Base-by-base conservation (phyloP, 1,140 invertebrate genomes). In the Micrasema minimum region DNA sequence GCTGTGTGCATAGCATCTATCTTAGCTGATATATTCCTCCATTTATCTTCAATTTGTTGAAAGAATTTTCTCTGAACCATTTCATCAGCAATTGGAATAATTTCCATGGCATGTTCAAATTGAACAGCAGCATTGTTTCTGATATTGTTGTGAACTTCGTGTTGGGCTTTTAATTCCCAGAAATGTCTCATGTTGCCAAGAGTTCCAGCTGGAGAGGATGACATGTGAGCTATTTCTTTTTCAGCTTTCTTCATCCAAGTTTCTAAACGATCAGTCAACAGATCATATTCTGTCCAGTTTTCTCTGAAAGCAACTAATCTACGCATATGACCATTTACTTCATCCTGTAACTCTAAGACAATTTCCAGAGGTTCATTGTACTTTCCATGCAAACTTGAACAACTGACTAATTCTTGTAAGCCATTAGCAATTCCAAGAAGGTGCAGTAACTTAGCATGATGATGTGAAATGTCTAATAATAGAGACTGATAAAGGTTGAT, bases 151-250 rank as follows among this genome's bases (percentile, higher is more conserved):
- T 94, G 88, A n/a, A 94, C 88, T 84, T 94, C 93, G 76, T 93
- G 92, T 76, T 95, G 92, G 0, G 93, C 93, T 81, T 93, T 95
- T 41, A 96, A 80, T 82, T 95, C 93, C 93, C 93, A 95, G 80
- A 94, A 94, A 75, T 92, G 88, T 74, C 91, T 87, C 80, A 93
- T 89, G 73, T 93, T 89, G 61, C 88, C 87, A 37, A 88, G 88
- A 14, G 88, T 88, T 43, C 88, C 87, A 4, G 87, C 78, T 14
- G 79, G 80, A 35, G 85, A 82, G 35, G 86, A 81, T 20, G 85
- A 83, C 41, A 85, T 80, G 35, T 83, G 77, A 45, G 86, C 83
- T 38, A 89, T 80, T 78, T 92, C 89, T 72, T 86, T 85, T 76
- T 92, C 90, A 0, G 91, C 90, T 26, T 85, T 83, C 37, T 87